Conservation (phyloP, 2,797 vertebrate genomes). For the Acipenser oxyrinchus region DNA sequence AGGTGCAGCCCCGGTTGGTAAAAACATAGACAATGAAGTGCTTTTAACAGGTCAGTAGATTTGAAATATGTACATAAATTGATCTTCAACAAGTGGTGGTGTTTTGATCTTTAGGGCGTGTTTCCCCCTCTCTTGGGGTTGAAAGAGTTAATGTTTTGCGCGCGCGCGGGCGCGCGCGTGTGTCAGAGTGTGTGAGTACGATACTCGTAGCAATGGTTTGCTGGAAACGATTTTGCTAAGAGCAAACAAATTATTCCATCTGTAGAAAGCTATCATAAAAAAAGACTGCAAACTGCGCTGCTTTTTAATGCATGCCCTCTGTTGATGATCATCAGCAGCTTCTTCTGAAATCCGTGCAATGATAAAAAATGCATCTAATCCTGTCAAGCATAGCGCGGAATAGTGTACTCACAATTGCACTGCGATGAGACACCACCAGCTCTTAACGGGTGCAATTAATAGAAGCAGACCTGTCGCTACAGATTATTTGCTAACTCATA, state of each 20-base stretch:
- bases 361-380: not conserved
- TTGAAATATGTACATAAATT: no score
- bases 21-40: no score
- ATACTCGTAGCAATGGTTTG: not conserved
- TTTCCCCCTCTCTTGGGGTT: no score
- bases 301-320: constrained; percentile 11
- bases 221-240: not conserved
- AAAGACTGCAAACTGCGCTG: constrained; percentile 10
- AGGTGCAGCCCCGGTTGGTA: no score
- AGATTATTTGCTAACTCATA: constrained; percentile 10
- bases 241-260: not conserved
- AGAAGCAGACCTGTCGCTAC: constrained; percentile 12
- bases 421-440: constrained; percentile 3
- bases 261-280: not conserved
- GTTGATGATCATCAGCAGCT: constrained; percentile 1
- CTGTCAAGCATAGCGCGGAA: not conserved
- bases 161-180: no score
- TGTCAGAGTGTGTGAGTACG: no score
- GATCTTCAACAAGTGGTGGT: no score
- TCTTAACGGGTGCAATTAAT: constrained; percentile 7
- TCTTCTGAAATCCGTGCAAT: not conserved
- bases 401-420: not conserved
- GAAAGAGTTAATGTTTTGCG: no score
- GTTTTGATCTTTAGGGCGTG: no score
- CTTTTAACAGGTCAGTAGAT: no score